Conservation (phyloP, 1,140 invertebrate species). For the Augochlora pura region DNA sequence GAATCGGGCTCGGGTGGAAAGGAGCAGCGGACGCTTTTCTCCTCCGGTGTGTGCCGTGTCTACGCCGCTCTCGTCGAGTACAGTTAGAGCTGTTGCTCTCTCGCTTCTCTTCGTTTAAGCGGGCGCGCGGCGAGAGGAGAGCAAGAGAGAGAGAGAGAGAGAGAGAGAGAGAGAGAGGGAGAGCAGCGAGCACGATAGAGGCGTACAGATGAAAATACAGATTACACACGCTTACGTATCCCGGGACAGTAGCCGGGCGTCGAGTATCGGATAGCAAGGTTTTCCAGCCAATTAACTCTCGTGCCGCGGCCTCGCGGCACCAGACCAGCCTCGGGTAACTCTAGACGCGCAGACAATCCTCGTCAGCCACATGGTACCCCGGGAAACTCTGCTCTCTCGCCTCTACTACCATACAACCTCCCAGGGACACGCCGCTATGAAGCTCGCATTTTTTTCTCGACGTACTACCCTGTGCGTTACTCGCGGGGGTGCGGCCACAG, state of each 20-base stretch:
- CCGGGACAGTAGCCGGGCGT: conserved; percentile 71
- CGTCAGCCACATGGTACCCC: conserved; percentile 58
- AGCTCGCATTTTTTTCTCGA: too few species aligned
- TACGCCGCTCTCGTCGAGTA: conserved; percentile 13
- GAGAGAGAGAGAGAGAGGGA: not conserved
- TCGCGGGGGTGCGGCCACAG: too few species aligned
- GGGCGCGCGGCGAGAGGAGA: not conserved
- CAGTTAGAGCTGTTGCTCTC: conserved; percentile 19
- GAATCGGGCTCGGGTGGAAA: conserved; percentile 33
- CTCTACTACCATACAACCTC: not conserved
- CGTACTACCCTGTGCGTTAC: too few species aligned
- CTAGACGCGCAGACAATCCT: conserved; percentile 69
- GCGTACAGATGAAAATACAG: conserved; percentile 70
- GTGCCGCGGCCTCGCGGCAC: conserved; percentile 55
- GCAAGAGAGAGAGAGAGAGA: conserved; percentile 6
- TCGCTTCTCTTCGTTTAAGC: too few species aligned
- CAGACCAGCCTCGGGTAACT: conserved; percentile 68
- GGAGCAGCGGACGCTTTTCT: conserved; percentile 34
- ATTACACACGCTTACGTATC: conserved; percentile 72
- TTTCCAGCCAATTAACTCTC: conserved; percentile 79
- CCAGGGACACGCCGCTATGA: conserved; percentile 9
- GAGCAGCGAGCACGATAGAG: conserved; percentile 25
- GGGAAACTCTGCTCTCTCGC: conserved; percentile 18
- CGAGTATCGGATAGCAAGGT: conserved; percentile 77
- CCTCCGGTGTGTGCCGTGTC: not conserved